A percentile compares a stretch with the other conserved stretches of the same genome.
Conservation (phyloP, 2,888 invertebrate genomes). For the Thecophora atra region DNA sequence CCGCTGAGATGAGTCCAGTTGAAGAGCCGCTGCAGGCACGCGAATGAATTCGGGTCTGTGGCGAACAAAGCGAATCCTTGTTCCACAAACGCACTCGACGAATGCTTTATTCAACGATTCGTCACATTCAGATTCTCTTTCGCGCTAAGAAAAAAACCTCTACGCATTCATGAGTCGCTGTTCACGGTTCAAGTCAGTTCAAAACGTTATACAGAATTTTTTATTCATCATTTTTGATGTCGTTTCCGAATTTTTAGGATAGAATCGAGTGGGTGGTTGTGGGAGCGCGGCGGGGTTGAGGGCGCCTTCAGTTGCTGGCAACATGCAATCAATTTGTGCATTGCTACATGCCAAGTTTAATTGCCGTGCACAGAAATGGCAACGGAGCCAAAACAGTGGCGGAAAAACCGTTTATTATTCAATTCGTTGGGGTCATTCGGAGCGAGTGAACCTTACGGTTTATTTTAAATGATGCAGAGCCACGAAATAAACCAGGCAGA, state of each 20-base stretch:
- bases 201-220: constrained; percentile 29
- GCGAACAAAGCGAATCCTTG: neutral
- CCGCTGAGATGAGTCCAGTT: neutral
- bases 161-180: neutral
- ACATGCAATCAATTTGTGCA: constrained; percentile 53
- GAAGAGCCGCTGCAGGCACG: neutral
- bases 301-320: constrained; percentile 42
- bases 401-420: constrained; percentile 51
- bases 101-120: too few relatives aligned
- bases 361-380: constrained; percentile 36
- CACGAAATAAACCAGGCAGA: too few relatives aligned
- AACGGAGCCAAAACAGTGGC: neutral
- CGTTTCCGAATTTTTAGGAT: too few relatives aligned
- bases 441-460: constrained; percentile 16
- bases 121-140: neutral
- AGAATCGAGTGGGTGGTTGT: neutral
- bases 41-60: too few relatives aligned
- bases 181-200: constrained; percentile 41
- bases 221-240: constrained; percentile 34
- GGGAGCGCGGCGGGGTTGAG: neutral
- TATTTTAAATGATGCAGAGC: constrained; percentile 9
- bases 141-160: too few relatives aligned
- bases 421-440: constrained; percentile 56
- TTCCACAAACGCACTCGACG: neutral
- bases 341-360: constrained; percentile 47